Evolutionary conservation across 2,797 vertebrate species (phyloP).

Genomic region (Gorsachius magnificus): DNA sequence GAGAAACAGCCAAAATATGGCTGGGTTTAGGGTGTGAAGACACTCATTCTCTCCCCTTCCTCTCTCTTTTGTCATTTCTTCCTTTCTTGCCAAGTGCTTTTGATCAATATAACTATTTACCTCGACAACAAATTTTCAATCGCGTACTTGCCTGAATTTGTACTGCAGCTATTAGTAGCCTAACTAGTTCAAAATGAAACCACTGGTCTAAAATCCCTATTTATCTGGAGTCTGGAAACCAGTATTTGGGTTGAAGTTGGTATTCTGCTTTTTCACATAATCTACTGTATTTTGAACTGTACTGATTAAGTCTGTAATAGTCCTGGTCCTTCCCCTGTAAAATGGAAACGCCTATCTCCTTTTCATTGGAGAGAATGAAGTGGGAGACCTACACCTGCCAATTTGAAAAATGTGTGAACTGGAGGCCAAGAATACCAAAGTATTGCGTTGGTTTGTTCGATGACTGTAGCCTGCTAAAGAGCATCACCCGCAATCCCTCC

Average conservation of each 20-base stretch:
- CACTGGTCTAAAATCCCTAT: slow-evolving; percentile 78
- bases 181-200: slow-evolving; percentile 85
- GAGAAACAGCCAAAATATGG: neutral
- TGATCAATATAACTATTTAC: slow-evolving; percentile 40
- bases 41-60: neutral
- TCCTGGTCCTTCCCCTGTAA: neutral
- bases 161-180: slow-evolving; percentile 78
- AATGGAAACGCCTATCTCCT: neutral
- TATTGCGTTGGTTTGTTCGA: neutral
- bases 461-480: neutral
- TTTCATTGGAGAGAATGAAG: slow-evolving; percentile 2
- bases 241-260: slow-evolving; percentile 69
- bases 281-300: slow-evolving; percentile 14
- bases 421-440: neutral
- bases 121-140: slow-evolving; percentile 82
- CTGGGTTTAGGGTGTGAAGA: neutral
- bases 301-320: neutral
- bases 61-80: neutral
- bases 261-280: neutral
- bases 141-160: slow-evolving; percentile 82
- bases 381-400: neutral
- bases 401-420: neutral
- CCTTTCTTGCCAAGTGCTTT: slow-evolving; percentile 58
- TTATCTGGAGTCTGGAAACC: slow-evolving; percentile 69
- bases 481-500: neutral